These are phyloP conservation scores for Euleptes europaea DNA, from an alignment of 2,113 vertebrate genomes.

Conservation along the genomic window DNA sequence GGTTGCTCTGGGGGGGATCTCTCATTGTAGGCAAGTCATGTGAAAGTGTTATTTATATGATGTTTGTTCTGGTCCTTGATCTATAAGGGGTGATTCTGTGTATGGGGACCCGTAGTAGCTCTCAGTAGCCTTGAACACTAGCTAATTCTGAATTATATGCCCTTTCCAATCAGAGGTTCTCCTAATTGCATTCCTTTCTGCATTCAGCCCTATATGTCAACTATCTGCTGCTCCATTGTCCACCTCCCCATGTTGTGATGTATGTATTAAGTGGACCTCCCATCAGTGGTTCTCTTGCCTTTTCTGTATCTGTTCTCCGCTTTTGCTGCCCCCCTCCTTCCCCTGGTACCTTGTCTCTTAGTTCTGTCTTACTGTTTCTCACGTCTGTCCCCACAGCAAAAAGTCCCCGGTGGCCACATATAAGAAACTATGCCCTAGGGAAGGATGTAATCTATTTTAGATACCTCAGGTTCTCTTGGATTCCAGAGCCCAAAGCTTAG, in stretches of 20 bases:
- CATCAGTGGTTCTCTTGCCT: neutral
- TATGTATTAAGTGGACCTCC: neutral
- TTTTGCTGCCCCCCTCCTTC: neutral
- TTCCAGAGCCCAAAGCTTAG: neutral
- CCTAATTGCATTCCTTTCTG: neutral
- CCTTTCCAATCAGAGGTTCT: neutral
- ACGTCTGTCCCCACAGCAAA: neutral
- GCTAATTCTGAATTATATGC: neutral
- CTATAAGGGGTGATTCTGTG: no score
- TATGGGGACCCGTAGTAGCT: no score
- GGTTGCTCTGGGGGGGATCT: no score
- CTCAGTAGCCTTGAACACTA: no score
- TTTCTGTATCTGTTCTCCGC: neutral
- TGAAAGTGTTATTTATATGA: no score
- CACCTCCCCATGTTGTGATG: no score
- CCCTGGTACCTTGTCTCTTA: no score
- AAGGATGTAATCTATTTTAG: neutral
- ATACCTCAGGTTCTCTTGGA: neutral
- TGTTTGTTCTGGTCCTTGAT: no score
- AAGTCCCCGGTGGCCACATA: neutral
- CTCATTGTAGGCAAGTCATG: no score
- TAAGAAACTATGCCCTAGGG: neutral
- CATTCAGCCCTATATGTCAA: neutral
- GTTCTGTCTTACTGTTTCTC: neutral
- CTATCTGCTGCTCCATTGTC: neutral